Conservation (phyloP, 2,888 invertebrate species). For the Lypha dubia region DNA sequence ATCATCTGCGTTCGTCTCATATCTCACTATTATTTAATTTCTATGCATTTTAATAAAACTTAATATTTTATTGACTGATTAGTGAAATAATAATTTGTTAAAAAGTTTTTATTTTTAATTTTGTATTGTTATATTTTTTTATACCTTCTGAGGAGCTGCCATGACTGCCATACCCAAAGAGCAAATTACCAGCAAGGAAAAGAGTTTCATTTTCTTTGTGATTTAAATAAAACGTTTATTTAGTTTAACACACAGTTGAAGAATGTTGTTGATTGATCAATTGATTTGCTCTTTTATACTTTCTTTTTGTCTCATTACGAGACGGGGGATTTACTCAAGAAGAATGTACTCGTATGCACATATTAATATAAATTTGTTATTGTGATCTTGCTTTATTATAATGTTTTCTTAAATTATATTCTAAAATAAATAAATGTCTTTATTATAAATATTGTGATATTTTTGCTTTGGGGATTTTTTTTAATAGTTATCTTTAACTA, state of each 20-base stretch:
- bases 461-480: too few relatives aligned
- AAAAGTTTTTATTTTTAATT: background rate
- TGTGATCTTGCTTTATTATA: background rate
- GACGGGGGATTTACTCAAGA: background rate
- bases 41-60: too few relatives aligned
- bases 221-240: background rate
- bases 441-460: background rate
- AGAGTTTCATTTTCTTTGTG: constrained; percentile 1
- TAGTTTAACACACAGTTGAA: background rate
- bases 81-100: too few relatives aligned
- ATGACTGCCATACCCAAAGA: background rate
- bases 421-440: background rate
- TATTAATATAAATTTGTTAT: background rate
- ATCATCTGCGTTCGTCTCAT: too few relatives aligned
- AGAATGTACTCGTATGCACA: too few relatives aligned
- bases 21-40: too few relatives aligned
- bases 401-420: background rate
- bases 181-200: background rate
- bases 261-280: background rate
- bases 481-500: too few relatives aligned
- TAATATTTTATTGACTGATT: too few relatives aligned
- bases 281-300: background rate
- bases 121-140: background rate
- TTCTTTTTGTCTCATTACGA: background rate
- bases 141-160: background rate